Base-by-base conservation (phyloP, 2,113 vertebrate species). In the Haplotaxodon microlepis region DNA sequence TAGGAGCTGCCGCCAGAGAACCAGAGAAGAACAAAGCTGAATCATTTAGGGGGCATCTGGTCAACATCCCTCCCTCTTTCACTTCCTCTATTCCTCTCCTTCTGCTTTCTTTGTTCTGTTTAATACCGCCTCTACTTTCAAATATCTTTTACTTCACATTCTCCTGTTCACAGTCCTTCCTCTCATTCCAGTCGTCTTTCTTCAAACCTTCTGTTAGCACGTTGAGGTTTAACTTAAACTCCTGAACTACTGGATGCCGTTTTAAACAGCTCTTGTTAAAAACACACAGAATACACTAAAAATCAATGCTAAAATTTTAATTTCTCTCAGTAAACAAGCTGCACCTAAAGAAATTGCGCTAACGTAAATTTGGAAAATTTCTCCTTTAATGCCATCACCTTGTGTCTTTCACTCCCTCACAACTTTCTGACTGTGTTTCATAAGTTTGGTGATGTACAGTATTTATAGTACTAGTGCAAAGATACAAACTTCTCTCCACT, bases 271-370 rank as follows among this genome's bases (percentile, higher is more conserved):
- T 36, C 31, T 63, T 19, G 10, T 12, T 40, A 40, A 38, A 69
- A 69, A 66, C 27, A n/a, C 10, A 21, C 19, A 69, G 17, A 36
- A 59, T 31, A 34, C 16, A 31, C 14, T 54, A 12, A 54, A 54
- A 45, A 0, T 73, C 14, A 0, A 73, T 24, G 69, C 13, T 10
- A 73, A 10, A 10, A 7, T 73, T 17, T 10, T 6, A 17, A 45
- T 14, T 45, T 17, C 8, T 71, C 2, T 45, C 38, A 27, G 0
- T 45, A 24, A 10, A 73, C 8, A 40, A 73, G n/a, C 21, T 27
- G 8, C 38, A 73, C 12, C 1, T 0, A 42, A 42, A 71, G n/a
- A 73, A 45, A 27, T 16, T 7, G 21, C 1, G 0, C 21, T 11
- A 24, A 47, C 0, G 8, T 17, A 27, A 71, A 45, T 73, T 73